Evolutionary conservation across 1,140 invertebrate species (phyloP), one percentile per base, ranked within the genome.

Genomic region (fruit fly (Drosophila melanogaster)): DNA sequence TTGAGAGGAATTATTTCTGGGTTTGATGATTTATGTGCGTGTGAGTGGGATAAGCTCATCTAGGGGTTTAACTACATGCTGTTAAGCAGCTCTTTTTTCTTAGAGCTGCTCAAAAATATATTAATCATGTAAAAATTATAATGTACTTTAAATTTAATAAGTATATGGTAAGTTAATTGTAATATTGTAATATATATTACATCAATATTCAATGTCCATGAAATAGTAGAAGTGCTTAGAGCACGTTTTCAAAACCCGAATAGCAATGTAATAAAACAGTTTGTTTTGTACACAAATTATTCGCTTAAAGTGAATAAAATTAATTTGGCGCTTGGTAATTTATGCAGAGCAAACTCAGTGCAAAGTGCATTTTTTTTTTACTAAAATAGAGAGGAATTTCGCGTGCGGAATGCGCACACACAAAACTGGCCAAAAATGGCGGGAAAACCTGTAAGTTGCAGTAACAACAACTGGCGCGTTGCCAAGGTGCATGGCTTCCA

Each of bases 401-500:
- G 49, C 49, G 37, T 55, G 64, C 19, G 41, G 26, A 70, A 70
- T 56, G 49, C 62, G 54, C 35, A 22, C 24, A 33, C 54, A 41
- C 57, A 51, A 17, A 17, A 65, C 64, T 61, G 40, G 59, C 26
- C 64, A 49, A 66, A 65, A 50, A 33, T 11, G 37, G 53, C 35
- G 19, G 35, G 54, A 61, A 59, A 61, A 61, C 30, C 59, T 41
- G 59, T 37, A 47, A 67, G 59, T 49, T 70, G 66, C 69, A 72
- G 17, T 11, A 11, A 41, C 51, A 41, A 51, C 30, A 60, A 44
- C 74, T 78, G 74, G 78, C 78, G 62, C 49, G 51, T 24, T 64
- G 84, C 83, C 84, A 83, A 81, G 61, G 60, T 71, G 74, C 47
- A 30, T 10, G 30, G 30, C 1, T 30, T 15, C 15, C 43, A 15